phyloP scores from a whole-genome alignment of 2,113 vertebrate species.

The Psilopsiagon aurifrons region DNA sequence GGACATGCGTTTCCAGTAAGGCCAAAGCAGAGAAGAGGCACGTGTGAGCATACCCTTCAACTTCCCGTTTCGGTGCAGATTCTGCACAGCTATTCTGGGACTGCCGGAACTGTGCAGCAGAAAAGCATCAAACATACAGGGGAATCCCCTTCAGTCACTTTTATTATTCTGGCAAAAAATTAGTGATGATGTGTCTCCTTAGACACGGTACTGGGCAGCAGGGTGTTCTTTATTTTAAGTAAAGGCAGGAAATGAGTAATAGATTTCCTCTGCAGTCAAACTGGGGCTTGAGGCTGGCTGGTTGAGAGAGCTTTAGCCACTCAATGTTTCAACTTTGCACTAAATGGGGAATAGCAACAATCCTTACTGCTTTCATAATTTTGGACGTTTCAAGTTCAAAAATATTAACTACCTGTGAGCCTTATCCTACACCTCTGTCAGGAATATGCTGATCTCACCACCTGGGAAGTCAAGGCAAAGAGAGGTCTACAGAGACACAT shows the following conservation, averaged over 20 bases:
- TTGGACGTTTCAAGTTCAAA: background rate
- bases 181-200: slow-evolving; percentile 32
- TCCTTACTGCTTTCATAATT: background rate
- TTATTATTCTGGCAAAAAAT: slow-evolving; percentile 31
- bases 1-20: background rate
- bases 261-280: slow-evolving; percentile 41
- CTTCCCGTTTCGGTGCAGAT: slow-evolving; percentile 42
- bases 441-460: background rate
- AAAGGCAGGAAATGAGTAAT: slow-evolving; percentile 55
- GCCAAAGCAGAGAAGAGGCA: background rate
- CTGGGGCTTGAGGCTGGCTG: background rate
- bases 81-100: slow-evolving; percentile 30
- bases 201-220: slow-evolving; percentile 4
- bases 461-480: background rate
- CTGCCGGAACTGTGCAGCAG: background rate
- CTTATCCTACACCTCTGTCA: background rate
- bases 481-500: background rate
- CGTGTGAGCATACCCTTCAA: background rate
- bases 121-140: slow-evolving; percentile 28
- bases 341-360: background rate
- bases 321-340: background rate
- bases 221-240: slow-evolving; percentile 56
- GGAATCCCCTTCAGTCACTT: slow-evolving; percentile 59
- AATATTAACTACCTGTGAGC: background rate
- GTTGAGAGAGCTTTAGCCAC: background rate